Evolutionary conservation across 2,113 vertebrate species (phyloP).

Genomic region (Typhlomys cinereus): DNA sequence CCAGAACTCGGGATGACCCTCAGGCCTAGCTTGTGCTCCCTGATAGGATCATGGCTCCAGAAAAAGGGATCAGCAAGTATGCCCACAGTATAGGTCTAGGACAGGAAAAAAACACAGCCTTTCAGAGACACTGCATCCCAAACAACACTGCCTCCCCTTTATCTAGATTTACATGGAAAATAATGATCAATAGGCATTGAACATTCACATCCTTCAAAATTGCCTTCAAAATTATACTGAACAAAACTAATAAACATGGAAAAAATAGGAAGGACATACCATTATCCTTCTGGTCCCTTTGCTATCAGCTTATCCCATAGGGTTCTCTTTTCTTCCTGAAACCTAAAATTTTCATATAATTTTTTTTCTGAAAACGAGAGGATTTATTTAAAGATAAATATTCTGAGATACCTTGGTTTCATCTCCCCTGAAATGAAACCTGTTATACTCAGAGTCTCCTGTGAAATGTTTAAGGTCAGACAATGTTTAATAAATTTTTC

Average conservation of each 20-base stretch:
- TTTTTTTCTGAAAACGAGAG: neutral
- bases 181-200: neutral
- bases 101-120: neutral
- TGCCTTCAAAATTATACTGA: conserved; percentile 16
- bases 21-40: neutral
- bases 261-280: neutral
- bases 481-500: conserved; percentile 53
- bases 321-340: conserved; percentile 8
- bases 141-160: neutral
- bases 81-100: neutral
- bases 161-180: neutral
- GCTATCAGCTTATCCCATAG: neutral
- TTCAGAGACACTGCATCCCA: neutral
- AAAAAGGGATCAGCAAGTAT: neutral
- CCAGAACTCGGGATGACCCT: neutral
- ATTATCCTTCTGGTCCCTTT: conserved; percentile 3
- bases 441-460: neutral
- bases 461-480: conserved; percentile 50
- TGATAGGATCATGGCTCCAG: neutral
- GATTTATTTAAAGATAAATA: conserved; percentile 36
- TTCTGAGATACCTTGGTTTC: conserved; percentile 35
- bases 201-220: neutral
- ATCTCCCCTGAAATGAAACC: conserved; percentile 31
- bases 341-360: neutral
- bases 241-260: neutral